Conservation (phyloP, 2,797 vertebrate genomes). For the Coregonus suidteri region DNA sequence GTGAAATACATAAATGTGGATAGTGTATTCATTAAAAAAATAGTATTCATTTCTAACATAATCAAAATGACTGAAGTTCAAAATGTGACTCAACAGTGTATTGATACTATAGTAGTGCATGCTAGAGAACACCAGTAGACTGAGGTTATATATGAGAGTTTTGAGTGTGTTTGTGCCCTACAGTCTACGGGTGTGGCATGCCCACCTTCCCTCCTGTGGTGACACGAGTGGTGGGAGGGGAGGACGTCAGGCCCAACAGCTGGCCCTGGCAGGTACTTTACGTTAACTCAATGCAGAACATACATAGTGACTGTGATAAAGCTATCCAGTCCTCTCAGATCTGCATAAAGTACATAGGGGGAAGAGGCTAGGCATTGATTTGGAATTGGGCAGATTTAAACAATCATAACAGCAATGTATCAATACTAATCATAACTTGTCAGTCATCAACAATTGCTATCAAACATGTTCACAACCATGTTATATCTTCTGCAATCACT, state of each 20-base stretch:
- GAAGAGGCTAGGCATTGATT: not conserved
- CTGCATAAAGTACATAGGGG: not conserved
- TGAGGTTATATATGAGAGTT: not conserved
- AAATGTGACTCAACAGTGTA: not conserved
- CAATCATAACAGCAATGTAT: not conserved
- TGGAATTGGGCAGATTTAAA: no score
- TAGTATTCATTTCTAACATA: not conserved
- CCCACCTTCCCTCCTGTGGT: slow-evolving; percentile 66
- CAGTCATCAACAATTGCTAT: not conserved
- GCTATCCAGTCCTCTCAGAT: not conserved
- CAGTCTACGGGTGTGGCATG: slow-evolving; percentile 78
- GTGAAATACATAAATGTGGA: not conserved
- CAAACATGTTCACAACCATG: not conserved
- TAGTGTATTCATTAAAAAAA: not conserved
- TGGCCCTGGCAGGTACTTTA: slow-evolving; percentile 79
- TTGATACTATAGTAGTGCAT: not conserved
- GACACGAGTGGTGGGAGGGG: slow-evolving; percentile 74
- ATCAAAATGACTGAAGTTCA: not conserved
- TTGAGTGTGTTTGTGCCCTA: slow-evolving; percentile 14
- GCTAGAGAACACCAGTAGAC: not conserved
- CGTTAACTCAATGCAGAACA: not conserved
- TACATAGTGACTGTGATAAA: not conserved
- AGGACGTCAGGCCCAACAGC: slow-evolving; percentile 73
- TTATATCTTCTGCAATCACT: not conserved
- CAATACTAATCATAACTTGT: not conserved